These are phyloP conservation scores for Buteo buteo DNA, from an alignment of 2,113 vertebrate genomes.

Conservation along the genomic window DNA sequence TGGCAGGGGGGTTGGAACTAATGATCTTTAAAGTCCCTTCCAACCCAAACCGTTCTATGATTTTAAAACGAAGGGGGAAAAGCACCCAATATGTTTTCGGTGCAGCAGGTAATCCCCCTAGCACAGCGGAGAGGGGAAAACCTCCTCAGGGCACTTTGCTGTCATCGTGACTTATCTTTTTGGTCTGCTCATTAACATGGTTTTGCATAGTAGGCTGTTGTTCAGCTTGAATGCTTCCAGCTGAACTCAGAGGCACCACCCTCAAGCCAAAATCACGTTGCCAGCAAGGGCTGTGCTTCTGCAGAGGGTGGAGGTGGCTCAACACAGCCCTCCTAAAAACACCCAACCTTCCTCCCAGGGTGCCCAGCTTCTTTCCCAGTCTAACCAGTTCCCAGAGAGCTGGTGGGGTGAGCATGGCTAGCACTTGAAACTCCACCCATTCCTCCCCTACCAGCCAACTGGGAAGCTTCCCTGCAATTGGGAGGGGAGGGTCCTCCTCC, in stretches of 20 bases:
- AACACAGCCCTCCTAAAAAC: not conserved
- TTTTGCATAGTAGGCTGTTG: too few species aligned
- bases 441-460: not conserved
- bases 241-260: too few species aligned
- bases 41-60: not conserved
- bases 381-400: fast-evolving
- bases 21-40: not conserved
- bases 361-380: fast-evolving
- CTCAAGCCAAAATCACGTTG: too few species aligned
- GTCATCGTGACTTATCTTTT: too few species aligned
- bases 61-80: not conserved
- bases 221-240: too few species aligned
- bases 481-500: not conserved
- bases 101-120: too few species aligned
- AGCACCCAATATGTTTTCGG: too few species aligned
- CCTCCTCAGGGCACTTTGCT: too few species aligned
- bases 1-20: not conserved
- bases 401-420: fast-evolving
- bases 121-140: too few species aligned
- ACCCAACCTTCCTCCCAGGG: fast-evolving
- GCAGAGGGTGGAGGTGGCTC: too few species aligned
- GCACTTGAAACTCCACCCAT: not conserved
- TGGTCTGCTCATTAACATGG: too few species aligned
- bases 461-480: not conserved
- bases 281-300: too few species aligned